Evolutionary conservation across 2,113 vertebrate genomes (phyloP).

Genomic region (Sapajus apella): DNA sequence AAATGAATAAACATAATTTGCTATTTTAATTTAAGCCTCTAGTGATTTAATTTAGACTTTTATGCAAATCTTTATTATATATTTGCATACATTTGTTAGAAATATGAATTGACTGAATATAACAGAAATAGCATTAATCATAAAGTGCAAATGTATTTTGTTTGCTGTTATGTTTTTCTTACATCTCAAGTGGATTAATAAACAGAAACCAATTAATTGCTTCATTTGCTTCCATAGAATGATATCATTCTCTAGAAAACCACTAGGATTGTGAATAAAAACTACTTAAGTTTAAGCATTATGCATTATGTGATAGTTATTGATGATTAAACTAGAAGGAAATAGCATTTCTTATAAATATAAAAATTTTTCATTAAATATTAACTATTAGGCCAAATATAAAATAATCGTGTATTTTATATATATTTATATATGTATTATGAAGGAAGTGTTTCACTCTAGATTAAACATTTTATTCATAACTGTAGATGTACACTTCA

Average conservation of each 20-base stretch:
- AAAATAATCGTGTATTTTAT: not conserved
- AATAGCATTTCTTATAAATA: not conserved
- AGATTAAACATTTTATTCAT: constrained; percentile 71
- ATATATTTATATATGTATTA: too few species aligned
- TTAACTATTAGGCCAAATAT: not conserved
- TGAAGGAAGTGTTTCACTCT: constrained; percentile 64
- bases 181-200: constrained; percentile 68
- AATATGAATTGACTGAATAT: not conserved
- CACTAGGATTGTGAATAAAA: constrained; percentile 34
- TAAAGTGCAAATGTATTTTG: constrained; percentile 32
- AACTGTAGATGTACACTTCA: constrained; percentile 59
- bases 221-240: constrained; percentile 69
- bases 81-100: not conserved
- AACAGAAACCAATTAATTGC: constrained; percentile 72
- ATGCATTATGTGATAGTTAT: constrained; percentile 52
- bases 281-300: constrained; percentile 21
- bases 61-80: not conserved
- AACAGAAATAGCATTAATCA: not conserved
- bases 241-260: constrained; percentile 51
- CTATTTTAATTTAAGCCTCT: not conserved
- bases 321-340: constrained; percentile 61
- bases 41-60: not conserved
- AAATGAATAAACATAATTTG: not conserved
- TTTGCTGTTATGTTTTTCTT: constrained; percentile 37
- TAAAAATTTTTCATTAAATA: not conserved